Base-by-base conservation (phyloP, 2,797 vertebrate genomes). In the Cuculus canorus region DNA sequence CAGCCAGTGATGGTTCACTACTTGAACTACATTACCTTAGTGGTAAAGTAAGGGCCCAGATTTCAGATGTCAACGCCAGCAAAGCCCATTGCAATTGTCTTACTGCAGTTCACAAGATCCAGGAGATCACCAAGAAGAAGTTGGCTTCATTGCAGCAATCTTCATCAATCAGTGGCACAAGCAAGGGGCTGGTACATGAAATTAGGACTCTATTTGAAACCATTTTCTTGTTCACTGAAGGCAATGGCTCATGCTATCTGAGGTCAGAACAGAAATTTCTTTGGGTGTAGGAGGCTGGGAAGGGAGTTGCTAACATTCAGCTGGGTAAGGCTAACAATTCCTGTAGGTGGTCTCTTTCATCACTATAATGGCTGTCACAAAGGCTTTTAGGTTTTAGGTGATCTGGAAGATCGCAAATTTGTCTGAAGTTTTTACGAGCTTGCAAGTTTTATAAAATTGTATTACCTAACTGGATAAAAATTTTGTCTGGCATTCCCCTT, bases 131-230 rank as follows among this genome's bases (percentile, higher is more conserved):
- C 25, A 64, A 12, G 73, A 64, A 12, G 73, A n/a, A 70, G 59
- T 12, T 2, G 1, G 39, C 37, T 41, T 80, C 69, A 4, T 28
- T 17, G 30, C 1, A 3, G 60, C 1, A 0, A 28, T 60, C 39
- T 69, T 76, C 48, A 53, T 71, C 66, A 79, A 23, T 33, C 13
- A 65, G 47, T 28, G 57, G 77, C 53, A 53, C 41, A 61, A 63
- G 59, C 1, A 1, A 47, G 47, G n/a, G 37, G 27, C 48, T 65
- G 56, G 76, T 17, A 82, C n/a, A 9, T 75, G n/a, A 91, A 75
- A 82, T 81, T 6, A 16, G 35, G 32, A 37, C 80, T 75, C 17
- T 4, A 9, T 82, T 61, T 78, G 64, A 88, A 88, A 60, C 41
- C 9, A 10, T 66, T 48, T 59, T 33, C 48, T 77, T 72, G n/a